phyloP scores from a whole-genome alignment of 2,113 vertebrate genomes.

The Equus przewalskii region DNA sequence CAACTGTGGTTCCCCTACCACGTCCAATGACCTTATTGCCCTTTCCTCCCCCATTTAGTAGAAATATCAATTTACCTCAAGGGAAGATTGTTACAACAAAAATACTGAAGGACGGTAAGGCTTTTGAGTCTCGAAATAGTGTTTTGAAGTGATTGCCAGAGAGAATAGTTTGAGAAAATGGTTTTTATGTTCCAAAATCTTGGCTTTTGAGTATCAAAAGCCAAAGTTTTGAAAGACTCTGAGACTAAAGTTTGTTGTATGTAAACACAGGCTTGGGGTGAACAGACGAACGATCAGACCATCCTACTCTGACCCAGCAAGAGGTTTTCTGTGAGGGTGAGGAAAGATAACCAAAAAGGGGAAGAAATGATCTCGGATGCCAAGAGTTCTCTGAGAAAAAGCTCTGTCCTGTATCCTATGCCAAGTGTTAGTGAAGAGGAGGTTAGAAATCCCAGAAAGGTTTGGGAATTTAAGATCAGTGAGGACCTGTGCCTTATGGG shows the following conservation, averaged over 20 bases:
- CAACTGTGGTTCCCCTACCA: neutral
- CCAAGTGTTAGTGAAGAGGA: neutral
- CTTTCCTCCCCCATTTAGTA: neutral
- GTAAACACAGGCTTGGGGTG: neutral
- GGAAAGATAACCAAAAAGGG: neutral
- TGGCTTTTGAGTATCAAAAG: slow-evolving; percentile 12
- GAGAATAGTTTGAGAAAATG: neutral
- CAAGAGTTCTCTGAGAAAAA: neutral
- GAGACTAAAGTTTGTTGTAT: neutral
- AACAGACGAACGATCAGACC: neutral
- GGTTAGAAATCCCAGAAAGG: neutral
- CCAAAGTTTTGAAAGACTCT: slow-evolving; percentile 32
- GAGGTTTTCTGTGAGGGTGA: neutral
- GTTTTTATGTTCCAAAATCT: slow-evolving; percentile 6
- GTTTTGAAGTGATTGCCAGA: slow-evolving; percentile 49
- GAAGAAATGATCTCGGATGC: neutral
- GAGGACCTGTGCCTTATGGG: neutral
- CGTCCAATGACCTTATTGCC: neutral
- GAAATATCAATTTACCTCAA: slow-evolving; percentile 45
- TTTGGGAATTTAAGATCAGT: neutral
- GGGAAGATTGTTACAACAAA: slow-evolving; percentile 17
- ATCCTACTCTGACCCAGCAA: neutral
- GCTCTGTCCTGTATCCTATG: neutral
- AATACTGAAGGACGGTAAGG: neutral
- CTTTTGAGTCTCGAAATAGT: slow-evolving; percentile 30